These are phyloP conservation scores for Euphydryas editha DNA, from an alignment of 2,888 invertebrate species.

Conservation along the genomic window DNA sequence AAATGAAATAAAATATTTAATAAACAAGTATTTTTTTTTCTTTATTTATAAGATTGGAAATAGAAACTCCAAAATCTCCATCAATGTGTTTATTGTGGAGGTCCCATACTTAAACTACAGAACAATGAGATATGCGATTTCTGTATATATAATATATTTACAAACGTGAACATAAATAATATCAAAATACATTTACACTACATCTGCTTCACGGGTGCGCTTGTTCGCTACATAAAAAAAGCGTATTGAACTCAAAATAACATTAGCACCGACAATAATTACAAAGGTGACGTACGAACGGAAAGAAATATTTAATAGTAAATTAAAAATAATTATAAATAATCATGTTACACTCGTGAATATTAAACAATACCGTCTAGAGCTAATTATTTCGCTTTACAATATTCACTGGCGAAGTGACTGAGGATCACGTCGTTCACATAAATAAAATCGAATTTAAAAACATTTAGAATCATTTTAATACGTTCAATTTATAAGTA, in stretches of 20 bases:
- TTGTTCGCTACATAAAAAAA: constrained; percentile 44
- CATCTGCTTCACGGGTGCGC: constrained; percentile 43
- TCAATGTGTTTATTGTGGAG: constrained; percentile 72
- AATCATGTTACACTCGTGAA: background rate
- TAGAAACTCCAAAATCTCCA: constrained; percentile 55
- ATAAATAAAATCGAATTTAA: background rate
- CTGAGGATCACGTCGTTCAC: background rate
- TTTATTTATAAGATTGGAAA: constrained; percentile 46
- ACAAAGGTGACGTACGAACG: constrained; percentile 17
- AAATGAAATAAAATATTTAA: background rate
- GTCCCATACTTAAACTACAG: constrained; percentile 70
- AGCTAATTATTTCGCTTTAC: constrained; percentile 3
- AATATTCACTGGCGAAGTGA: background rate
- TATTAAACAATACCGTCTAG: background rate
- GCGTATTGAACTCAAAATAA: constrained; percentile 62
- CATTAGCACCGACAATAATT: constrained; percentile 59
- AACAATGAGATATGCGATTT: constrained; percentile 81
- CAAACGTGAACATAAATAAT: constrained; percentile 81
- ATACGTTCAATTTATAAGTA: constrained; percentile 3
- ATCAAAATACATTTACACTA: constrained; percentile 75
- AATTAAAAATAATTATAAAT: constrained; percentile 17
- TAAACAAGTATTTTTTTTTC: background rate
- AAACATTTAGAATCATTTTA: background rate
- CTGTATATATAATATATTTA: constrained; percentile 71
- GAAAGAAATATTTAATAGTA: constrained; percentile 10